Base-by-base conservation (phyloP, 1,140 invertebrate species). In the Cydia pomonella region DNA sequence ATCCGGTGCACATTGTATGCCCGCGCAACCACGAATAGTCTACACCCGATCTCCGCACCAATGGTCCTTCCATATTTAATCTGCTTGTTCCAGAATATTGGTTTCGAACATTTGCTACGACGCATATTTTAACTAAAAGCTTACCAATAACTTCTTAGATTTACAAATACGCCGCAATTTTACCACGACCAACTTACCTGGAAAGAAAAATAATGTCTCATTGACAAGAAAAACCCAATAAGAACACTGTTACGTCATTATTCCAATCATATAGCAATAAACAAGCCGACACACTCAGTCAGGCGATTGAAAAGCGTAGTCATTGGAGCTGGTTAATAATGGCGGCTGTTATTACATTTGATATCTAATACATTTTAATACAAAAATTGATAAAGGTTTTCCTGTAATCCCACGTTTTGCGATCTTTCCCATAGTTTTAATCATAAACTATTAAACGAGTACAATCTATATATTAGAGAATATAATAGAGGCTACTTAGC, bases 151-250 rank as follows among this genome's bases (percentile, higher is more conserved):
- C 7, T 41, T 4, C 38, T 13, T 16, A 47, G 29, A 47, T 47
- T 3, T 47, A 16, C 13, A 16, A 4, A 10, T n/a, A 16, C 86
- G 73, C 66, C 73, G 78, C 74, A 76, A 79, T 85, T 82, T 82
- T 80, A 87, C 83, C 79, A 78, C 79, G 77, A 72, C 38, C 77
- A 80, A 87, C 87, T 91, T 88, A 91, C 87, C 87, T 91, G 87
- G 83, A 91, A 88, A 47, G 64, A 87, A 78, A 83, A 83, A 83
- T 2, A 62, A 84, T 75, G 82, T 25, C 76, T 80, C 75, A 79
- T 79, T 81, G 83, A 82, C 77, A 83, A 81, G 74, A n/a, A 80
- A 85, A 82, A 80, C 72, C 50, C 66, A 76, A 75, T 77, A 71
- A 73, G 29, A 84, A 84, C 80, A 83, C 29, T 29, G 29, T 33